Conservation (phyloP, 2,888 invertebrate species). For the Noctuana brunneofusca region DNA sequence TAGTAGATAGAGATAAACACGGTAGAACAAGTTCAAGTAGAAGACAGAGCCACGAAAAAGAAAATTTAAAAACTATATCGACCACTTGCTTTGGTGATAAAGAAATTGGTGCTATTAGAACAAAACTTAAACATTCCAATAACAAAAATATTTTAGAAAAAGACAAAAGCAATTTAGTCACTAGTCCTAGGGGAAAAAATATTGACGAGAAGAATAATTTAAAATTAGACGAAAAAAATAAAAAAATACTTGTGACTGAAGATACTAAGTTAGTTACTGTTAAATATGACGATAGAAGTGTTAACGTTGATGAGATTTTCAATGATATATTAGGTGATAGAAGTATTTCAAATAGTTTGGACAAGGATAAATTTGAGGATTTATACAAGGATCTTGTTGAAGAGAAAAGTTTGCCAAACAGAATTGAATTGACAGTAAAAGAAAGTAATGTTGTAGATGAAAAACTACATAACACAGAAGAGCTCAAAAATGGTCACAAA, state of each 20-base stretch:
- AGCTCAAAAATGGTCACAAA: slow-evolving; percentile 64
- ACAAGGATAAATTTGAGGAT: slow-evolving; percentile 68
- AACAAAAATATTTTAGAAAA: slow-evolving; percentile 76
- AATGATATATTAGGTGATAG: slow-evolving; percentile 66
- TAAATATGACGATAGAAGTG: slow-evolving; percentile 47
- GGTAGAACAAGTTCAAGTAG: slow-evolving; percentile 48
- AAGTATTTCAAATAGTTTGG: slow-evolving; percentile 56
- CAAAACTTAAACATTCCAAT: slow-evolving; percentile 80
- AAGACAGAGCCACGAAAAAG: slow-evolving; percentile 68
- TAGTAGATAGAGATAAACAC: slow-evolving; percentile 73
- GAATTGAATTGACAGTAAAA: slow-evolving; percentile 53
- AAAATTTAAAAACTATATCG: slow-evolving; percentile 61
- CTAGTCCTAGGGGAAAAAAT: slow-evolving; percentile 67
- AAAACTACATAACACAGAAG: slow-evolving; percentile 43
- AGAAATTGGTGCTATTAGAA: slow-evolving; percentile 79
- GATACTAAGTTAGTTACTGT: slow-evolving; percentile 52
- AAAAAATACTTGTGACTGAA: slow-evolving; percentile 51
- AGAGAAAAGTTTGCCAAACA: slow-evolving; percentile 43
- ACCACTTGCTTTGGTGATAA: slow-evolving; percentile 58
- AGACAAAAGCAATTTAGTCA: slow-evolving; percentile 74
- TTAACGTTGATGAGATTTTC: slow-evolving; percentile 66
- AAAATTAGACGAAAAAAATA: slow-evolving; percentile 54
- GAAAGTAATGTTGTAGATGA: slow-evolving; percentile 49
- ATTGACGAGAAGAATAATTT: slow-evolving; percentile 59
- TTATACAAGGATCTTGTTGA: slow-evolving; percentile 67